Base-by-base conservation (phyloP, 2,888 invertebrate genomes). In the Tinea trinotella region DNA sequence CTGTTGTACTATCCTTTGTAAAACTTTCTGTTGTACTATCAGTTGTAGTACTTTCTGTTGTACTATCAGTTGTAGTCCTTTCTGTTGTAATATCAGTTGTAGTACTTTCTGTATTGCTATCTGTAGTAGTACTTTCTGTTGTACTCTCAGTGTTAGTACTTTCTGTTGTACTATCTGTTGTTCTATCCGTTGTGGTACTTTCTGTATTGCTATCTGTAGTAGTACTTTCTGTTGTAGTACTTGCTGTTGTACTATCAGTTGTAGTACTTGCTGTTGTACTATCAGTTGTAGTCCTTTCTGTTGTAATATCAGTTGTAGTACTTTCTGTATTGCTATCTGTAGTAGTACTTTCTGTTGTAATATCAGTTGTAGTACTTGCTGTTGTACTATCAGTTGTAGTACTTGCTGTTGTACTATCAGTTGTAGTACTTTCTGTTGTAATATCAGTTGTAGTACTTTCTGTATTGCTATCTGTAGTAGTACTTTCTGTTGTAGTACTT, bases 181-280 rank as follows among this genome's bases (percentile, higher is more conserved):
- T 20, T 2, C 12, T 22, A 49, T 18, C 20, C 6, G 49, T 49
- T n/a, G 49, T 20, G 3, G 22, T n/a, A 49, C 46, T 15, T 17
- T 46, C 17, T n/a, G 49, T 20, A 3, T 10, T n/a, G 20, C 46
- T 15, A 6, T 46, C 17, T 12, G 49, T 49, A 20, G 49, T 49
- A 6, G 19, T 20, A 9, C 20, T 49, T 10, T 49, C 49, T 7
- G 49, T 49, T 12, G 49, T 19, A 4, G 49, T 7, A 20, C 10
- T 20, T 3, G 2, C 20, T 9, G 49, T 49, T 5, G 49, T 49
- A 20, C 20, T 20, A 18, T n/a, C 20, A 20, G 18, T 12, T 3
- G 49, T 49, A 22, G 49, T 18, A 17, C n/a, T n/a, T n/a, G n/a
- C n/a, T n/a, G n/a, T n/a, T n/a, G 49, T 49, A 3, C 15, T 49